These are phyloP conservation scores for Gastrophryne carolinensis DNA, from an alignment of 2,797 vertebrate genomes.

Conservation along the genomic window DNA sequence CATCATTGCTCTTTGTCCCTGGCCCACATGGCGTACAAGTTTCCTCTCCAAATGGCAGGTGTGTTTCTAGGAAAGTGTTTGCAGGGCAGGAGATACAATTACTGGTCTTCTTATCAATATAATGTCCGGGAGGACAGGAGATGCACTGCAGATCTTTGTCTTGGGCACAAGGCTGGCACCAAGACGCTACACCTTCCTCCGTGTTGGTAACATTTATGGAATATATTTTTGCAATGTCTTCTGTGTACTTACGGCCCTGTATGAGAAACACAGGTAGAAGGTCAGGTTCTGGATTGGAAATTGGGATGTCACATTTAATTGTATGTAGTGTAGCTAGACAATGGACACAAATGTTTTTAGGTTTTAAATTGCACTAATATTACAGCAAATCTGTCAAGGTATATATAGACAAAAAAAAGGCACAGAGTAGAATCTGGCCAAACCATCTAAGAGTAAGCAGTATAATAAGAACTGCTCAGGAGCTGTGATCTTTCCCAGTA, in stretches of 20 bases:
- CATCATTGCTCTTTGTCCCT: conserved; percentile 83
- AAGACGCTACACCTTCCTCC: conserved; percentile 83
- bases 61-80: conserved; percentile 75
- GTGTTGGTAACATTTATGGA: conserved; percentile 87
- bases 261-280: not conserved
- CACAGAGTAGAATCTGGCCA: no score
- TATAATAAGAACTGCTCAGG: no score
- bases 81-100: conserved; percentile 76
- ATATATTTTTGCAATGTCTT: conserved; percentile 87
- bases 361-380: no score
- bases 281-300: no score
- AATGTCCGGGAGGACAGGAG: conserved; percentile 81
- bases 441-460: no score
- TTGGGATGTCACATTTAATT: no score
- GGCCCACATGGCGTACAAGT: conserved; percentile 84
- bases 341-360: no score
- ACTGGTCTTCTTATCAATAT: conserved; percentile 73
- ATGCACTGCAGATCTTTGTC: conserved; percentile 75
- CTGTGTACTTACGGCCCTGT: conserved; percentile 80
- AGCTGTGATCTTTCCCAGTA: no score
- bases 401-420: no score
- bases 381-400: no score
- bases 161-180: conserved; percentile 82
- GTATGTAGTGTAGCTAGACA: no score
- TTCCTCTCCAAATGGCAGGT: conserved; percentile 72